A percentile compares a stretch with the other conserved stretches of the same genome.
These are phyloP conservation scores for Pedicia rivosa DNA, from an alignment of 2,888 invertebrate genomes.

Conservation along the genomic window DNA sequence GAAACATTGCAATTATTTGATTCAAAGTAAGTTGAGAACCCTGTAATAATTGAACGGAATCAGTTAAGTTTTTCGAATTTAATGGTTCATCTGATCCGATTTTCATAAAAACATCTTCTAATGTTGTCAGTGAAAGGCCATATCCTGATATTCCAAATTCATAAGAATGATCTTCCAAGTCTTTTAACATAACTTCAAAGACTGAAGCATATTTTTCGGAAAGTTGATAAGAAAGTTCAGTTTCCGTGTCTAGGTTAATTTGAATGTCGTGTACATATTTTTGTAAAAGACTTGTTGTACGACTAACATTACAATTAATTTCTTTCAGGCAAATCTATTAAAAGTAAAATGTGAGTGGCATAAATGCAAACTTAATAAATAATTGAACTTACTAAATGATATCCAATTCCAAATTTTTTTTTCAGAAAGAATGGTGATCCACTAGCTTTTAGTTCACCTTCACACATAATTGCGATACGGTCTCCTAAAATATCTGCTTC, in stretches of 20 bases:
- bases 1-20: conserved; percentile 27
- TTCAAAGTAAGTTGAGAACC: conserved; percentile 13
- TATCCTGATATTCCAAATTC: conserved; percentile 55
- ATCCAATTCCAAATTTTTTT: conserved; percentile 70
- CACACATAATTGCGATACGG: conserved; percentile 74
- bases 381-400: conserved; percentile 40
- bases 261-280: conserved; percentile 46
- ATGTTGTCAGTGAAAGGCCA: conserved; percentile 68
- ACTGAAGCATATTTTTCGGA: conserved; percentile 40
- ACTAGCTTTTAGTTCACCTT: conserved; percentile 61
- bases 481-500: conserved; percentile 80
- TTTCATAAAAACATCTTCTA: conserved; percentile 80
- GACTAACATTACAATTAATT: conserved; percentile 31
- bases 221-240: conserved; percentile 55
- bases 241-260: conserved; percentile 54
- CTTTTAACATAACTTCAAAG: conserved; percentile 51
- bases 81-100: conserved; percentile 34
- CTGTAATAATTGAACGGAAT: background rate
- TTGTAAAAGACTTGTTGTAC: conserved; percentile 41
- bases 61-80: too few species aligned
- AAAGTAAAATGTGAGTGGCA: background rate
- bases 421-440: conserved; percentile 71
- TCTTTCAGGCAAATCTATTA: conserved; percentile 33
- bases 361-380: background rate
- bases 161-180: conserved; percentile 42